Evolutionary conservation across 2,113 vertebrate genomes (phyloP).

Genomic region (Elanoides forficatus): DNA sequence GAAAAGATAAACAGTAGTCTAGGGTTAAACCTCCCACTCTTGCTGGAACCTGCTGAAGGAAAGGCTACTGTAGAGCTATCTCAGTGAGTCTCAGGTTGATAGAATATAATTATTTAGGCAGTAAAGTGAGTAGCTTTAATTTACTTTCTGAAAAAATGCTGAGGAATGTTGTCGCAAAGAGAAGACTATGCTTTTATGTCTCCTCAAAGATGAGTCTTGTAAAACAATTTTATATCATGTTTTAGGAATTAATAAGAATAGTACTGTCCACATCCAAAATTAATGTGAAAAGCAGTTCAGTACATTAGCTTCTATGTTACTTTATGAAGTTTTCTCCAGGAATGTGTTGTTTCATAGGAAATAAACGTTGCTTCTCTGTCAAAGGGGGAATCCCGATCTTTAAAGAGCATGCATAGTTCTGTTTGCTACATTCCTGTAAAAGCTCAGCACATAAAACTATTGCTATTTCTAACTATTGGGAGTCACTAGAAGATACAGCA

Average conservation of each 20-base stretch:
- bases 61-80: not conserved
- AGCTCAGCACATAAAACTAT: not conserved
- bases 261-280: not conserved
- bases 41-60: not conserved
- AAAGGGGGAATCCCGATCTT: not conserved
- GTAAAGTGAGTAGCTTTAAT: not conserved
- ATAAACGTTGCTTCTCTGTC: not conserved
- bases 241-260: not conserved
- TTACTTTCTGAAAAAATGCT: not conserved
- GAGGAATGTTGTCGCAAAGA: not conserved
- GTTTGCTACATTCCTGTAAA: not conserved
- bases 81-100: not conserved
- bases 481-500: not conserved
- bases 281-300: not conserved
- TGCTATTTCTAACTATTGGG: not conserved
- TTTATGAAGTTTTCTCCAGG: not conserved
- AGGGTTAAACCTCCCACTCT: not conserved
- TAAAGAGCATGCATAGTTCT: not conserved
- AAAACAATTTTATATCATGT: not conserved
- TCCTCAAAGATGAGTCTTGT: not conserved
- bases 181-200: not conserved
- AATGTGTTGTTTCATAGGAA: not conserved
- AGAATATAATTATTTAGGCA: not conserved
- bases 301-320: not conserved
- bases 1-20: not conserved